A percentile compares a stretch with the other conserved stretches of the same genome.
These are phyloP conservation scores for Pteropus alecto DNA, from an alignment of 2,113 vertebrate genomes.

Conservation along the genomic window DNA sequence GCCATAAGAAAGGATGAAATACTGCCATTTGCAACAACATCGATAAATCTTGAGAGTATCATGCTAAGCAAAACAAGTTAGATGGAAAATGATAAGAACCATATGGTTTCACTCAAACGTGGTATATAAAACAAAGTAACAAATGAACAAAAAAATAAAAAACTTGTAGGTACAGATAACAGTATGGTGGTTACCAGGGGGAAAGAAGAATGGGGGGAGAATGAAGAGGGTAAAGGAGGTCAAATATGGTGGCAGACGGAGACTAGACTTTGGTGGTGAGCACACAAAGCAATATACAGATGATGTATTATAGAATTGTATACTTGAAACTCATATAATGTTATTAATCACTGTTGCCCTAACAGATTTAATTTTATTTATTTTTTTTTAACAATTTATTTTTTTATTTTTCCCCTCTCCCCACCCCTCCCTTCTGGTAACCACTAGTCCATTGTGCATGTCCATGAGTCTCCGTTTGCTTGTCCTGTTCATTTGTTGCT, in stretches of 20 bases:
- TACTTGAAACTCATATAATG: neutral
- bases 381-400: no score
- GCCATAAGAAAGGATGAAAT: neutral
- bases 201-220: neutral
- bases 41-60: neutral
- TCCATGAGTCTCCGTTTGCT: no score
- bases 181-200: neutral
- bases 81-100: neutral
- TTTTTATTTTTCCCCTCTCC: no score
- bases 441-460: no score
- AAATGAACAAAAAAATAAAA: neutral
- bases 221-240: no score
- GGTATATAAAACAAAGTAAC: neutral
- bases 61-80: neutral
- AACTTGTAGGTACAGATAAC: neutral
- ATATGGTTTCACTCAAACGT: neutral
- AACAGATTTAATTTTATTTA: neutral
- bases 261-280: neutral
- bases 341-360: neutral
- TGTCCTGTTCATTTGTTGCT: no score
- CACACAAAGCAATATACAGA: neutral
- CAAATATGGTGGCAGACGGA: neutral
- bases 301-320: neutral
- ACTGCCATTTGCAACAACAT: neutral
- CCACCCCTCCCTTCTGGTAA: no score